Base-by-base conservation (phyloP, 1,140 invertebrate genomes). In the Anastatus disparis region DNA sequence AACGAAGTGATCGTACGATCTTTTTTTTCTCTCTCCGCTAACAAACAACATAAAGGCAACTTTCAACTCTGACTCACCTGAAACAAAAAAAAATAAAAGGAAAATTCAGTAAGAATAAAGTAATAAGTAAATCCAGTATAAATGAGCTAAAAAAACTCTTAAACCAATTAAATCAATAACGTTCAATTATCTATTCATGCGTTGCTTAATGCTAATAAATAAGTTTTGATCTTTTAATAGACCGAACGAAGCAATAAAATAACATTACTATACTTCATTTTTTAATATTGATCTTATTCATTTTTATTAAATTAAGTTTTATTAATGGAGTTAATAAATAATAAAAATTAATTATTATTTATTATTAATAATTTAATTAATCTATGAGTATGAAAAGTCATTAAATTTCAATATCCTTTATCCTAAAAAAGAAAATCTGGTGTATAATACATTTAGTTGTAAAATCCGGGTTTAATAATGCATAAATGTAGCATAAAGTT, bases 21-120 rank as follows among this genome's bases (percentile, higher is more conserved):
- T 35, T 42, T 55, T n/a, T n/a, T n/a, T n/a, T n/a, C n/a, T n/a
- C n/a, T 20, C 13, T 46, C 26, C 50, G n/a, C 24, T 13, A 12
- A 40, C 2, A 13, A 40, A 26, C 31, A 42, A 42, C 17, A 20
- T 24, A 38, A 22, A 6, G 1, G 12, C 27, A 63, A 35, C 17
- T 7, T 48, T 20, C 27, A 31, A 9, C 53, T 59, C 20, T 38
- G 55, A 50, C 65, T 68, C 65, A 68, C 65, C 42, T 56, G 55
- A n/a, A 59, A 59, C 55, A 48, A 29, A 40, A 53, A 42, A 9
- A n/a, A 56, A 67, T 26, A 64, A 40, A n/a, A 64, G n/a, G 46
- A 38, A 55, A 9, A 7, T 61, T 20, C 17, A 3, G 2, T 61
- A 20, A 46, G 3, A 9, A 15, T 15, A 17, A 42, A n/a, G 7